Evolutionary conservation across 2,888 invertebrate genomes (phyloP).

Genomic region (Leptarthrus brevirostris): DNA sequence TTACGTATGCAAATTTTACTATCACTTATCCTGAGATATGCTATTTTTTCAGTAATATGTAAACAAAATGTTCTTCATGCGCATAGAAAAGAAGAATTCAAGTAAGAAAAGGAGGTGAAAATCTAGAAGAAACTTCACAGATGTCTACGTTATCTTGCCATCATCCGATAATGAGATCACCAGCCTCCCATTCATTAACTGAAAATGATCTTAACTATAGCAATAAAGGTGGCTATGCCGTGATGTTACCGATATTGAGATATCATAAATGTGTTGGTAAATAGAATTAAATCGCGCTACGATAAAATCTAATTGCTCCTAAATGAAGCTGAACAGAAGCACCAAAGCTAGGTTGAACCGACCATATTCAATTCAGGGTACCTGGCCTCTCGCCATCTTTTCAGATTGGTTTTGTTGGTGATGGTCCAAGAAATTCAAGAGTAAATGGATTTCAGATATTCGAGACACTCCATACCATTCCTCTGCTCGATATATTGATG

Average conservation of each 20-base stretch:
- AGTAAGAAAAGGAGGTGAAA: not conserved
- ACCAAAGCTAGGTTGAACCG: not conserved
- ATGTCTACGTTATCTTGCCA: conserved; percentile 14
- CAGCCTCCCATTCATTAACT: conserved; percentile 47
- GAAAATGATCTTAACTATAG: conserved; percentile 32
- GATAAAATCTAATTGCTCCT: conserved; percentile 52
- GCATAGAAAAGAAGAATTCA: not conserved
- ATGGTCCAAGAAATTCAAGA: conserved; percentile 21
- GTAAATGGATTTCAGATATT: conserved; percentile 37
- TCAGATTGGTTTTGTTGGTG: not conserved
- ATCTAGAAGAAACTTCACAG: not conserved
- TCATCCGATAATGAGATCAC: conserved; percentile 45
- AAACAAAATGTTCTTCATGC: conserved; percentile 2
- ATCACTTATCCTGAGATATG: conserved; percentile 10
- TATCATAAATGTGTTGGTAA: conserved; percentile 52
- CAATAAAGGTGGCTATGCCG: conserved; percentile 37
- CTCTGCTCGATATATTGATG: conserved; percentile 43
- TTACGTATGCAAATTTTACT: conserved; percentile 26
- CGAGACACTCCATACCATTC: conserved; percentile 7
- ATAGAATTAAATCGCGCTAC: conserved; percentile 50
- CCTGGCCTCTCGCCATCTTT: conserved; percentile 27
- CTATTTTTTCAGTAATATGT: not conserved
- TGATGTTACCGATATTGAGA: conserved; percentile 50
- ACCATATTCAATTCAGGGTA: not conserved
- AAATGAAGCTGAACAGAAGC: conserved; percentile 49